Evolutionary conservation across 2,888 invertebrate genomes (phyloP).

Genomic region (Tribolium freemani): DNA sequence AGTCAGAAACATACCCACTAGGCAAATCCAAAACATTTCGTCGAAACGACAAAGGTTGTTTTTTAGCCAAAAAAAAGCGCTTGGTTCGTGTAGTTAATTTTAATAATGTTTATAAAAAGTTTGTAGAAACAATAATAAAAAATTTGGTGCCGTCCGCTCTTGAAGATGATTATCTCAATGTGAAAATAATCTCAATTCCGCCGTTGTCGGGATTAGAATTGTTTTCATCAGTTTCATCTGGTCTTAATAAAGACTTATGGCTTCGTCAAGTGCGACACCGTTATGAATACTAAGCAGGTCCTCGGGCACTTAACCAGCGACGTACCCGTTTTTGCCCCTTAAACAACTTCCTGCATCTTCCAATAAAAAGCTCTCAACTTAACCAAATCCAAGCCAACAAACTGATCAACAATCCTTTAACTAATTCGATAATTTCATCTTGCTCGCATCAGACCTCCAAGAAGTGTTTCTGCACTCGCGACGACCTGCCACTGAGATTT

Average conservation of each 20-base stretch:
- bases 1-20: too few relatives aligned
- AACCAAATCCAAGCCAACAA: not conserved
- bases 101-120: too few relatives aligned
- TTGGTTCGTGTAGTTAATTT: too few relatives aligned
- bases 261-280: conserved; percentile 8
- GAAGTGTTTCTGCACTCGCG: not conserved
- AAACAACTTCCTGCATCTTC: not conserved
- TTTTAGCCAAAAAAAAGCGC: too few relatives aligned
- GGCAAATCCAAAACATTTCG: too few relatives aligned
- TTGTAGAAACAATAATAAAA: too few relatives aligned
- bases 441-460: too few relatives aligned
- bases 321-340: conserved; percentile 8
- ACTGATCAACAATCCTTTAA: not conserved
- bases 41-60: too few relatives aligned
- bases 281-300: conserved; percentile 26
- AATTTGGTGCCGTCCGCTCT: not conserved
- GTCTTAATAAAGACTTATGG: conserved; percentile 35
- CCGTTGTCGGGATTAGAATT: conserved; percentile 26
- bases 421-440: not conserved
- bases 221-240: conserved; percentile 27
- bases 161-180: not conserved
- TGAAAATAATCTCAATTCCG: not conserved
- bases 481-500: conserved; percentile 26
- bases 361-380: conserved; percentile 5
- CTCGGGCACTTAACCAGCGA: conserved; percentile 14